phyloP scores from a whole-genome alignment of 2,888 invertebrate species.

The Rhimphoctona megacephalus region DNA sequence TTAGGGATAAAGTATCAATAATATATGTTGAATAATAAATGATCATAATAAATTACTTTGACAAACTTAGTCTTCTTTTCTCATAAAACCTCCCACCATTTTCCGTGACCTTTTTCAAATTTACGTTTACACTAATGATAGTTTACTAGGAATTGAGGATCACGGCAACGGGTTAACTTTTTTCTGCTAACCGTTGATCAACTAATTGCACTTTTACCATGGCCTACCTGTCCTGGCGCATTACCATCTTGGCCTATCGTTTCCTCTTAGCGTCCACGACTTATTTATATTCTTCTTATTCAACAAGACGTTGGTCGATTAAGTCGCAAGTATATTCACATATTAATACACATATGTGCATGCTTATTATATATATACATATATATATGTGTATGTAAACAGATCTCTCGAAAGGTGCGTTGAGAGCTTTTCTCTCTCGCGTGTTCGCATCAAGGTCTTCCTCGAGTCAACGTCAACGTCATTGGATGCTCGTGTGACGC shows the following conservation, averaged over 20 bases:
- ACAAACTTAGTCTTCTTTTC: not conserved
- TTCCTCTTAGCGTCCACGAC: conserved; percentile 35
- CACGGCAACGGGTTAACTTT: conserved; percentile 20
- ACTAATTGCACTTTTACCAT: conserved; percentile 39
- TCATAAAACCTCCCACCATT: not conserved
- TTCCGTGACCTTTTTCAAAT: conserved; percentile 17
- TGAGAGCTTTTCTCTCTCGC: conserved; percentile 60
- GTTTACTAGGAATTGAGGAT: conserved; percentile 30
- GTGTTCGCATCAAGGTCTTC: conserved; percentile 39
- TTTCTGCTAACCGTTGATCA: conserved; percentile 29
- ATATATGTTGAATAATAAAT: not conserved
- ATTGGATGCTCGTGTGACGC: conserved; percentile 55
- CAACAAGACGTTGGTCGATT: conserved; percentile 47
- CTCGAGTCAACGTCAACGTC: conserved; percentile 61
- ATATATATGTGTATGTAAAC: not conserved
- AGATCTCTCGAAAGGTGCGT: conserved; percentile 26
- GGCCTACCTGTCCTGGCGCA: conserved; percentile 31
- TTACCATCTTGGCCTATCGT: conserved; percentile 37
- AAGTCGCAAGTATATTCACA: conserved; percentile 52
- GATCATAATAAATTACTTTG: not conserved
- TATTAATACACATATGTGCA: conserved; percentile 6
- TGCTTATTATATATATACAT: not conserved
- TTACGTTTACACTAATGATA: conserved; percentile 23
- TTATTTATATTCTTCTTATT: conserved; percentile 38
- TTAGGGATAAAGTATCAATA: not conserved